Conservation (phyloP, 1,140 invertebrate genomes). For the Drosophila nigromelanica region DNA sequence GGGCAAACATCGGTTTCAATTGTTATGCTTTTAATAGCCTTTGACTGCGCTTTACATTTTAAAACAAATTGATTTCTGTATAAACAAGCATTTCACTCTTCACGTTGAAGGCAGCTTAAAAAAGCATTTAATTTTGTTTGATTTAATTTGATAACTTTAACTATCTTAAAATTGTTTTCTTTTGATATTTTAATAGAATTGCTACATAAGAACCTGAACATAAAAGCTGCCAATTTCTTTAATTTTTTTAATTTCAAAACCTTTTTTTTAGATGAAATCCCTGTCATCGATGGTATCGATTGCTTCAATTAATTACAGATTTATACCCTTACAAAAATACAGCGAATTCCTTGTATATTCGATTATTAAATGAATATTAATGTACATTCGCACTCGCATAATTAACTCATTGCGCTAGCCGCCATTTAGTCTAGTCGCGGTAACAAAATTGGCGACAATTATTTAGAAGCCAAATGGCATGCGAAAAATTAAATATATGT, state of each 20-base stretch:
- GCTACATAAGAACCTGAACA: too few species aligned
- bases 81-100: too few species aligned
- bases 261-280: too few species aligned
- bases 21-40: neutral
- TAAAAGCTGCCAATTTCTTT: too few species aligned
- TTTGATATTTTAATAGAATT: too few species aligned
- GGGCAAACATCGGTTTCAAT: neutral
- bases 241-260: too few species aligned
- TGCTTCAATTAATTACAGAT: neutral
- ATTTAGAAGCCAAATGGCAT: conserved; percentile 46
- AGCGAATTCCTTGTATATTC: neutral
- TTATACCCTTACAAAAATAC: neutral
- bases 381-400: conserved; percentile 4
- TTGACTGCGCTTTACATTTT: neutral
- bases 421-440: conserved; percentile 52
- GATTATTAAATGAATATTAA: conserved; percentile 16
- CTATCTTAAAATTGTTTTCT: too few species aligned
- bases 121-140: too few species aligned
- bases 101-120: too few species aligned
- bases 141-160: too few species aligned
- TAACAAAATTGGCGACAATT: conserved; percentile 51
- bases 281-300: too few species aligned
- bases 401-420: conserved; percentile 38
- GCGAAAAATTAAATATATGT: conserved; percentile 43
- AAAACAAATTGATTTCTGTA: too few species aligned